Conservation (phyloP, 2,113 vertebrate species). For the Nycticorax nycticorax region DNA sequence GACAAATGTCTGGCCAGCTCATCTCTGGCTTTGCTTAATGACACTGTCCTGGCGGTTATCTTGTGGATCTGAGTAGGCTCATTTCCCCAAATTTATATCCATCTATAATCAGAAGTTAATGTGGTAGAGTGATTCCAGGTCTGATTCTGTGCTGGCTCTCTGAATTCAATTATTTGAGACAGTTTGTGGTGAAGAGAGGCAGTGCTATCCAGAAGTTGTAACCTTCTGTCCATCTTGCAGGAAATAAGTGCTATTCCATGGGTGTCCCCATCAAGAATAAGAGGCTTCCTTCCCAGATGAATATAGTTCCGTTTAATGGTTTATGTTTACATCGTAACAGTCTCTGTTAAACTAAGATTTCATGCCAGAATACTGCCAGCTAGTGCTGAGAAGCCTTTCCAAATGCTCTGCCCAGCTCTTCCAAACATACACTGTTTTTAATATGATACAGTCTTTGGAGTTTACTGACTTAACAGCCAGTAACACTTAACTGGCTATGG, state of each 20-base stretch:
- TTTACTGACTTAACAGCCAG: neutral
- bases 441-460: neutral
- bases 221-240: neutral
- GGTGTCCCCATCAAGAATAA: neutral
- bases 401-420: neutral
- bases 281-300: neutral
- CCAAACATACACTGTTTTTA: neutral
- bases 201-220: neutral
- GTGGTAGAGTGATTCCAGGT: neutral
- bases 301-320: neutral
- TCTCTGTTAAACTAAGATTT: neutral
- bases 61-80: neutral
- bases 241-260: neutral
- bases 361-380: neutral
- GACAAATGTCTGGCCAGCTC: neutral
- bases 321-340: neutral
- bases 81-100: neutral
- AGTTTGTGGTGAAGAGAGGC: neutral
- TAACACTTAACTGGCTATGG: neutral
- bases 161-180: constrained; percentile 12
- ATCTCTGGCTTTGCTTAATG: neutral
- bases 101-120: neutral
- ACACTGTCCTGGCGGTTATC: neutral
- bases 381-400: neutral
- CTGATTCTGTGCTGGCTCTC: neutral